Percentiles rank a stretch among this genome's conserved stretches.
Evolutionary conservation across 2,797 vertebrate genomes (phyloP).

Genomic region (Apogon talboti): DNA sequence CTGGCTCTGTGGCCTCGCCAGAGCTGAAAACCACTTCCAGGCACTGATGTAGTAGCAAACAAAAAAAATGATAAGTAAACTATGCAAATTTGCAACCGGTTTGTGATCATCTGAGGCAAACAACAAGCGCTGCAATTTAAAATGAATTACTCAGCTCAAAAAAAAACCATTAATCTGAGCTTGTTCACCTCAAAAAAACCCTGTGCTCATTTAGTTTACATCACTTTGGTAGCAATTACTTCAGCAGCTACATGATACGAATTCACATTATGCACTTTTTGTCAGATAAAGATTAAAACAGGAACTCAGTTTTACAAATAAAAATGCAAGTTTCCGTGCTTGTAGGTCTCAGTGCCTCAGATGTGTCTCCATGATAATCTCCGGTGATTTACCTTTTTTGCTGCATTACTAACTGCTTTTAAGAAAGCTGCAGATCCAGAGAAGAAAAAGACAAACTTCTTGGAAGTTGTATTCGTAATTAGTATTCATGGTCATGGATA

Average conservation of each 20-base stretch:
- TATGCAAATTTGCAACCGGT: conserved; percentile 44
- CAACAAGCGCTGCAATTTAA: conserved; percentile 20
- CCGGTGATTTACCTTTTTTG: conserved; percentile 28
- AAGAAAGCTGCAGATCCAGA: conserved; percentile 1
- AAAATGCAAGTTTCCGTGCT: conserved; percentile 25
- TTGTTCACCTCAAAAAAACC: conserved; percentile 46
- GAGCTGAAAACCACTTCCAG: conserved; percentile 22
- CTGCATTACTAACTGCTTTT: conserved; percentile 27
- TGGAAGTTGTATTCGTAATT: conserved; percentile 43
- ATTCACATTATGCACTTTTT: conserved; percentile 36
- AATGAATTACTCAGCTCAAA: conserved; percentile 36
- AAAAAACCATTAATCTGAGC: conserved; percentile 33
- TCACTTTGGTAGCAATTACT: conserved; percentile 56
- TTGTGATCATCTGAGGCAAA: conserved; percentile 47
- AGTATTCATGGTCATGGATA: conserved; percentile 63
- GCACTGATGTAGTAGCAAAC: conserved; percentile 38
- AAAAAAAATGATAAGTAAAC: conserved; percentile 42
- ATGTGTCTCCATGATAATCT: conserved; percentile 26
- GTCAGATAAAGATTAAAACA: conserved; percentile 27
- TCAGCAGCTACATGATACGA: conserved; percentile 18
- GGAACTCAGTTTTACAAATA: conserved; percentile 26
- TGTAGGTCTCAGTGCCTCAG: conserved; percentile 1
- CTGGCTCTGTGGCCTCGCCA: conserved; percentile 13
- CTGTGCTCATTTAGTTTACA: conserved; percentile 38
- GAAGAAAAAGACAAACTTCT: conserved; percentile 13